Evolutionary conservation across 2,888 invertebrate genomes (phyloP), one percentile per base, ranked within the genome.

Genomic region (Thyatira batis): DNA sequence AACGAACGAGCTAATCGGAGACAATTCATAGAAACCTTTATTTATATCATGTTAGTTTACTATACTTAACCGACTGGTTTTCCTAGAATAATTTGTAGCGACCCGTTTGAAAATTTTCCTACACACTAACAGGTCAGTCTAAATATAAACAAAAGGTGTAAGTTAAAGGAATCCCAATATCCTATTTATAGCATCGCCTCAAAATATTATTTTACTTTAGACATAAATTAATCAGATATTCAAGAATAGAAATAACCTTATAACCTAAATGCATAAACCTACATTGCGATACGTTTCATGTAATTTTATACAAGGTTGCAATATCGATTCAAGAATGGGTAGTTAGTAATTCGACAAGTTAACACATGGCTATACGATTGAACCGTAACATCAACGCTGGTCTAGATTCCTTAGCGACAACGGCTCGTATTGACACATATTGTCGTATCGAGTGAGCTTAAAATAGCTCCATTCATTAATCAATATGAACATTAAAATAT

Each of bases 271-370:
- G 58, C 68, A 68, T 58, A 63, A 65, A 69, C 64, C 55, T 63
- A 63, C 63, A 69, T 70, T 62, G 67, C 68, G 54, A 67, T 66
- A 54, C 52, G 57, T 55, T 62, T 51, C 55, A 67, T 62, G 65
- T 66, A 58, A 75, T 69, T 73, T 67, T 51, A 60, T 60, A 76
- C 80, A 83, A 84, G 81, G 83, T 72, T 84, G 78, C 81, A 77
- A 66, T 83, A 85, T 84, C 72, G 85, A 84, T 84, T 80, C 54
- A 58, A 65, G 56, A 20, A 48, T 25, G n/a, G 25, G n/a, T 3
- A 45, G 23, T 45, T 13, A 23, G 20, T 13, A 10, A 27, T 21
- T 20, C 39, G 1, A 39, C 39, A 39, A 17, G 17, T 17, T 39
- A 13, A 5, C n/a, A 33, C 17, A 39, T 17, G 8, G 17, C 39